Evolutionary conservation across 2,888 invertebrate species (phyloP).

Genomic region (Himalopsyche japonica): DNA sequence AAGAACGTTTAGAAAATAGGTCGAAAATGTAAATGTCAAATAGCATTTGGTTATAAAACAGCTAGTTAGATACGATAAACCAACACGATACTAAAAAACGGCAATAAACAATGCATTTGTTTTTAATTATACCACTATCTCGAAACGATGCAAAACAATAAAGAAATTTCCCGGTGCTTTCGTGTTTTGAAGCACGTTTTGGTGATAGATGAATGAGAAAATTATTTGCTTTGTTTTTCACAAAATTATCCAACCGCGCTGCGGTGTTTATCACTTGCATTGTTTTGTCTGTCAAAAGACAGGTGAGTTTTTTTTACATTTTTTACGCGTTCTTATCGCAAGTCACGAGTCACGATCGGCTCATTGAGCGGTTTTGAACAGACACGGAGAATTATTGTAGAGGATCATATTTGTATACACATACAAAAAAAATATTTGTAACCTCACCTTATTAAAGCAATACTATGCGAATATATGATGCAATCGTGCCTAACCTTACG

Average conservation of each 20-base stretch:
- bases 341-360: background rate
- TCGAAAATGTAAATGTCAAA: too few relatives aligned
- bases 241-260: background rate
- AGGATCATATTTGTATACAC: background rate
- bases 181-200: background rate
- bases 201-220: background rate
- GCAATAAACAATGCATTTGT: background rate
- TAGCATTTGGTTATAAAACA: too few relatives aligned
- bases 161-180: background rate
- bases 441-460: too few relatives aligned
- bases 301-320: background rate
- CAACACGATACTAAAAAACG: too few relatives aligned
- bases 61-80: too few relatives aligned
- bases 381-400: too few relatives aligned
- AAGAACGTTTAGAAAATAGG: too few relatives aligned
- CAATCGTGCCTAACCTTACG: too few relatives aligned
- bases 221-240: background rate
- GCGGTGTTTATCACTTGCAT: background rate
- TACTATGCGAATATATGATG: too few relatives aligned
- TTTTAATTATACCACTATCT: background rate
- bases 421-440: too few relatives aligned
- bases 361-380: background rate
- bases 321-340: background rate
- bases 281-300: background rate
- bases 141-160: background rate